These are phyloP conservation scores for Trogon surrucura DNA, from an alignment of 2,113 vertebrate species.

Conservation along the genomic window DNA sequence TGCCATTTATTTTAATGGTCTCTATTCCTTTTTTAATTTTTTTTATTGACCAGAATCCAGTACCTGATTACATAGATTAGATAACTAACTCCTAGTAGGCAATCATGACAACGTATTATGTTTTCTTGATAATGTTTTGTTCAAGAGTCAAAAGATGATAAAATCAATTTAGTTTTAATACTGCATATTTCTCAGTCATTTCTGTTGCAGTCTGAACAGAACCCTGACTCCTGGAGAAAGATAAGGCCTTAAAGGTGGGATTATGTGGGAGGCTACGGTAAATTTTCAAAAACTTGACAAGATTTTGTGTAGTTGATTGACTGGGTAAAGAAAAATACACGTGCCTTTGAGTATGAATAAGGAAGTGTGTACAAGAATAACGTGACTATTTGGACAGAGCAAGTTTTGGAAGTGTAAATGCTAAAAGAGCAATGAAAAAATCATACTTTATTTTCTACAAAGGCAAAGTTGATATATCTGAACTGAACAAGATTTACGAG, in stretches of 20 bases:
- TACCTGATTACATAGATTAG: neutral
- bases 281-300: neutral
- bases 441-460: conserved; percentile 52
- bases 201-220: neutral
- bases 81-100: neutral
- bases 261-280: neutral
- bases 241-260: neutral
- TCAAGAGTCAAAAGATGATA: neutral
- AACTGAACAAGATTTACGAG: conserved; percentile 83
- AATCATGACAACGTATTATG: neutral
- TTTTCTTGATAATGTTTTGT: neutral
- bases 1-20: neutral
- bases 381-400: neutral
- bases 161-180: neutral
- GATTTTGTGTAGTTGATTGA: neutral
- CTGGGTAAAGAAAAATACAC: neutral
- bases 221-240: neutral
- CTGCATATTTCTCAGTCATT: neutral
- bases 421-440: conserved; percentile 7
- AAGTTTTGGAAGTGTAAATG: neutral
- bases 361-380: neutral
- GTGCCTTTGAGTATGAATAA: neutral
- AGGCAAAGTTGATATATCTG: conserved; percentile 89
- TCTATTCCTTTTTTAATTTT: neutral
- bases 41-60: neutral